Percentiles rank a stretch among this genome's conserved stretches.
phyloP scores from a whole-genome alignment of 2,113 vertebrate species.

The Spheniscus mendiculus region DNA sequence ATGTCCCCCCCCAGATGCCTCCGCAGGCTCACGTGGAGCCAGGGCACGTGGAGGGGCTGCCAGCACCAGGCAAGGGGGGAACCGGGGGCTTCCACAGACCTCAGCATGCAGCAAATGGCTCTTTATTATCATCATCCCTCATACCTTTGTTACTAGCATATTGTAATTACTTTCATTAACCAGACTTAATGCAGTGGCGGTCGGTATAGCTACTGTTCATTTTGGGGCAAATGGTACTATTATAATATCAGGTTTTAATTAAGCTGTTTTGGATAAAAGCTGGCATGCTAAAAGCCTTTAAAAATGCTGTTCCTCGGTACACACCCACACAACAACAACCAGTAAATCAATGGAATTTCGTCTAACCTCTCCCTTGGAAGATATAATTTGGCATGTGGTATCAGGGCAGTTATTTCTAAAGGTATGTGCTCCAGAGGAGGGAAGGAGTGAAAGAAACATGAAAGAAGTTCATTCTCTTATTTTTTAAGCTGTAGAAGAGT shows the following conservation, averaged over 20 bases:
- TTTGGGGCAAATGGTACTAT: slow-evolving; percentile 5
- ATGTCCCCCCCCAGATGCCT: not conserved
- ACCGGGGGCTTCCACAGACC: not conserved
- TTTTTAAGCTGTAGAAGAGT: not conserved
- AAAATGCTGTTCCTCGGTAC: not conserved
- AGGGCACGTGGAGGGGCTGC: not conserved
- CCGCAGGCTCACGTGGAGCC: not conserved
- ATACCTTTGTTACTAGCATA: not conserved
- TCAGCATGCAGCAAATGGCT: not conserved
- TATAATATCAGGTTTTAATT: slow-evolving; percentile 49
- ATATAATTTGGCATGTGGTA: not conserved
- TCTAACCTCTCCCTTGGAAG: not conserved
- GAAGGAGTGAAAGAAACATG: not conserved
- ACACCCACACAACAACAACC: not conserved
- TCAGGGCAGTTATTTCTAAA: slow-evolving; percentile 27
- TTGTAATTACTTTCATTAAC: slow-evolving; percentile 37
- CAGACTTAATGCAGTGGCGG: not conserved
- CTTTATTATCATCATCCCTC: slow-evolving; percentile 25
- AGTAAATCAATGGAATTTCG: not conserved
- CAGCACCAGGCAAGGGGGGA: not conserved
- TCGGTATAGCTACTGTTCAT: slow-evolving; percentile 11
- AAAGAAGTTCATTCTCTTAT: not conserved
- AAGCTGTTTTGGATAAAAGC: slow-evolving; percentile 17
- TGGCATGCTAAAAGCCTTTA: slow-evolving; percentile 3
- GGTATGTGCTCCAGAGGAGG: not conserved